These are phyloP conservation scores for Gobius niger DNA, from an alignment of 2,113 vertebrate species.

Conservation along the genomic window DNA sequence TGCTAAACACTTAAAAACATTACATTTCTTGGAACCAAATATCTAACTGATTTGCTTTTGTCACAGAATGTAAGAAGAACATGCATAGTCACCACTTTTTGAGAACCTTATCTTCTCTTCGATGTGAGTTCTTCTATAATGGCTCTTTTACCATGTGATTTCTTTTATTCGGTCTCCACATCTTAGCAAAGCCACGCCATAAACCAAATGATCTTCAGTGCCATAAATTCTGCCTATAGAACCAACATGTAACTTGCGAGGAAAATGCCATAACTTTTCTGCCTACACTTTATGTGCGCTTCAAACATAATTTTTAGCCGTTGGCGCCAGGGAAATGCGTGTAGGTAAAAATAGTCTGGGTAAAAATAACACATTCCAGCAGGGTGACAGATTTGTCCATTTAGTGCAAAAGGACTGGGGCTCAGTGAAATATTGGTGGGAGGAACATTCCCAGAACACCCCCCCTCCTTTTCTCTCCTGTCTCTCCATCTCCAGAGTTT, in stretches of 20 bases:
- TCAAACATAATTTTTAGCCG: slow-evolving; percentile 57
- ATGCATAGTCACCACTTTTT: not conserved
- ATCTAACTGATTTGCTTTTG: too few species aligned
- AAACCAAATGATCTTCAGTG: slow-evolving; percentile 33
- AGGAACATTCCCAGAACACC: slow-evolving; percentile 61
- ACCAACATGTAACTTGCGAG: slow-evolving; percentile 11
- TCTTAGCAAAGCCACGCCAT: slow-evolving; percentile 35
- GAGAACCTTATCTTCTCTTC: not conserved
- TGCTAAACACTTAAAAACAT: too few species aligned
- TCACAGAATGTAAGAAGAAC: too few species aligned
- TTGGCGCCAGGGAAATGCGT: slow-evolving; percentile 56
- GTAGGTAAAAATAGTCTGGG: slow-evolving; percentile 69
- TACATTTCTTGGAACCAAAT: too few species aligned
- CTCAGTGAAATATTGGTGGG: slow-evolving; percentile 63
- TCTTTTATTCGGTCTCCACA: slow-evolving; percentile 47
- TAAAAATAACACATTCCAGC: slow-evolving; percentile 71
- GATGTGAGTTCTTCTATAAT: slow-evolving; percentile 2
- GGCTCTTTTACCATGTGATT: slow-evolving; percentile 26
- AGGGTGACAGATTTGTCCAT: slow-evolving; percentile 66
- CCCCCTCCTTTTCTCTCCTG: too few species aligned
- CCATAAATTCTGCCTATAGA: slow-evolving; percentile 22
- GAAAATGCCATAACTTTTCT: slow-evolving; percentile 33
- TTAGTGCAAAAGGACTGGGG: slow-evolving; percentile 56
- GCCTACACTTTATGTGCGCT: not conserved
- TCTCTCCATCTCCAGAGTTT: not conserved